Evolutionary conservation across 2,113 vertebrate species (phyloP), one percentile per base, ranked within the genome.

Genomic region (Ceratotherium simum): DNA sequence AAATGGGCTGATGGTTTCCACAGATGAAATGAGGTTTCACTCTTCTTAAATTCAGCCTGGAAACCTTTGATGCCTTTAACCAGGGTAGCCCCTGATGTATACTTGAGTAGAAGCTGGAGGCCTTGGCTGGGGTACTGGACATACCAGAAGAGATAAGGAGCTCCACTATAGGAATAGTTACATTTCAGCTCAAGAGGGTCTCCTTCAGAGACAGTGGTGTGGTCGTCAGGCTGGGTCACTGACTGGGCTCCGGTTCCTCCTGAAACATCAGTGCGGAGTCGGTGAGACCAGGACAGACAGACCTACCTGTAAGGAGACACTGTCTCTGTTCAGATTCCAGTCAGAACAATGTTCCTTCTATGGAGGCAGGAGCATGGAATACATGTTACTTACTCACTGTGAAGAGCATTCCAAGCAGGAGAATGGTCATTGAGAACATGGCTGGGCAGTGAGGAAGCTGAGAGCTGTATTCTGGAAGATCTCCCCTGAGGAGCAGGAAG

Each of bases 61-160:
- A 97, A 97, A 14, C n/a, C 81, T 3, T 83, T 93, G 46, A 73
- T 58, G 20, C 79, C 86, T 96, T 96, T 78, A 60, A 96, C 51
- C 48, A 33, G 2, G 0, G n/a, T 31, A 3, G 48, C 7, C 6
- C 62, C 39, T 82, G 60, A 0, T 0, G 36, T 0, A 0, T 96
- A 85, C 48, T 65, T 97, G 64, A 97, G 72, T 73, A 97, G 75
- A 36, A 93, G 4, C 16, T 97, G 48, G 27, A 93, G 79, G 42
- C 51, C 73, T 70, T 92, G 93, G 12, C 17, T 36, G 23, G 88
- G 88, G 65, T 94, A 23, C 18, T 85, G 94, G 29, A 96, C 3
- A 0, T 95, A 98, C 96, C 97, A 97, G 82, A 70, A 95, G 69
- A 95, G 62, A 27, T 0, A 48, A 42, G 33, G 12, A 25, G 20